These are phyloP conservation scores for Halcyon senegalensis DNA, from an alignment of 2,113 vertebrate species.

Conservation along the genomic window DNA sequence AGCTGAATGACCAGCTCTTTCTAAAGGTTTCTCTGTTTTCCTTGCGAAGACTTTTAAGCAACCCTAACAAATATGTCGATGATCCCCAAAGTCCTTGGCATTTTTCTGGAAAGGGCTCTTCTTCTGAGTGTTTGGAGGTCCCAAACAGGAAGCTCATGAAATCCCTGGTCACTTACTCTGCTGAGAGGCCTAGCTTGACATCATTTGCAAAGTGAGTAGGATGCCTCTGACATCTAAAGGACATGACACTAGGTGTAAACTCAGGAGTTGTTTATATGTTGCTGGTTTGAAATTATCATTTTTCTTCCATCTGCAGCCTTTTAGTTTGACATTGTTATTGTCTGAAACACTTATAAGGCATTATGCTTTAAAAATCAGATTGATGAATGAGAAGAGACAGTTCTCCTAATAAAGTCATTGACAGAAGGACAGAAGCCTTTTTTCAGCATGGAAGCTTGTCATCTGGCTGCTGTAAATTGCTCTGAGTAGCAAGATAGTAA, in stretches of 20 bases:
- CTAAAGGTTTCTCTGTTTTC: background rate
- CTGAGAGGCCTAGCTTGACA: background rate
- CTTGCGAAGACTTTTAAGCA: background rate
- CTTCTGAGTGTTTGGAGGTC: background rate
- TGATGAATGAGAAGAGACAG: slow-evolving; percentile 1
- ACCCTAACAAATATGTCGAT: background rate
- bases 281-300: background rate
- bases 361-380: slow-evolving; percentile 17
- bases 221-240: background rate
- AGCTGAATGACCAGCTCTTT: background rate
- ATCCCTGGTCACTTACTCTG: background rate
- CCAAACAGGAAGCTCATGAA: background rate
- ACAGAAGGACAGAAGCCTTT: background rate
- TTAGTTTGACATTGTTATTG: background rate
- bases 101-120: background rate
- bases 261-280: background rate
- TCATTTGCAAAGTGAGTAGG: background rate
- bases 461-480: background rate
- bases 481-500: background rate
- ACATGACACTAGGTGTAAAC: background rate
- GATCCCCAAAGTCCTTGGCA: background rate
- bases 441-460: background rate
- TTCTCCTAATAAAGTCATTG: slow-evolving; percentile 25
- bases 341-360: slow-evolving; percentile 7
- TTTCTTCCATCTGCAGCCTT: background rate